Evolutionary conservation across 2,797 vertebrate genomes (phyloP).

Genomic region (Neosilurus mollespiculum): DNA sequence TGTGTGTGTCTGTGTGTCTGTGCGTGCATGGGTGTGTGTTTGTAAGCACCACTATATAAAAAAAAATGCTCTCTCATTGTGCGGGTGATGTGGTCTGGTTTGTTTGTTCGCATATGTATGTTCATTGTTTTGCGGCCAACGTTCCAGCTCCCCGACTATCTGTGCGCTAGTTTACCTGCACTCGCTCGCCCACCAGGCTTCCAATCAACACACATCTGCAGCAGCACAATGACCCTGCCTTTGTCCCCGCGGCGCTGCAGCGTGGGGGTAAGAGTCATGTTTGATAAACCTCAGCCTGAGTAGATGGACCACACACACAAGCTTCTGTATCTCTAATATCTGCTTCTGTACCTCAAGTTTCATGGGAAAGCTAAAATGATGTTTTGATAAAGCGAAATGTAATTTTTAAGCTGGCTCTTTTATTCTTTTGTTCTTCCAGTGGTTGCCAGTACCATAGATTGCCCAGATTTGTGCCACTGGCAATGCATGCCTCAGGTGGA

Average conservation of each 20-base stretch:
- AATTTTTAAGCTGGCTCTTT: background rate
- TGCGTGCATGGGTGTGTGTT: background rate
- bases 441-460: background rate
- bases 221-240: slow-evolving; percentile 72
- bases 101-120: slow-evolving; percentile 17
- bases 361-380: background rate
- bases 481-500: slow-evolving; percentile 9
- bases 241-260: slow-evolving; percentile 77
- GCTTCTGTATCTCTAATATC: background rate
- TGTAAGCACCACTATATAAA: background rate
- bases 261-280: slow-evolving; percentile 76
- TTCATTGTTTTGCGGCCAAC: slow-evolving; percentile 51
- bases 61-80: background rate
- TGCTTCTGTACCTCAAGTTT: background rate
- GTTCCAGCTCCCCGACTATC: slow-evolving; percentile 77
- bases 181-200: slow-evolving; percentile 74
- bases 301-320: background rate
- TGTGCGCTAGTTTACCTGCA: slow-evolving; percentile 80
- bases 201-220: slow-evolving; percentile 65
- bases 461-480: background rate
- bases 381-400: background rate
- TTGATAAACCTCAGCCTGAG: background rate
- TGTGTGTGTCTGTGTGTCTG: background rate
- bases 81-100: slow-evolving; percentile 10
- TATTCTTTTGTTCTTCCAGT: slow-evolving; percentile 1